Percentiles rank a stretch among this genome's conserved stretches.
These are phyloP conservation scores for Eutolmus rufibarbis DNA, from an alignment of 2,888 invertebrate species.

Conservation along the genomic window DNA sequence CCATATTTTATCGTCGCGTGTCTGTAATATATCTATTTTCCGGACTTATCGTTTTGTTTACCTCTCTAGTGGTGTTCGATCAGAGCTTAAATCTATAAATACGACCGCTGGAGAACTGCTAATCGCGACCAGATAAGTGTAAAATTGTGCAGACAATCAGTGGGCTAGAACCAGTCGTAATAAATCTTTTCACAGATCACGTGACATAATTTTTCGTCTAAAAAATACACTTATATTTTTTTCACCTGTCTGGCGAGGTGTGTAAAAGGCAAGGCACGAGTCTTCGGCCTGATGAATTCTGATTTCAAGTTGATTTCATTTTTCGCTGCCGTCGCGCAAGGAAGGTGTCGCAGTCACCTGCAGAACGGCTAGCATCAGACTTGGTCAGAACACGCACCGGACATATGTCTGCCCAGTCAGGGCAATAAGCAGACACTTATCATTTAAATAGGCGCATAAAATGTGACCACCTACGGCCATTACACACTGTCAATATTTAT, in stretches of 20 bases:
- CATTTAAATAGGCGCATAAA: slow-evolving; percentile 46
- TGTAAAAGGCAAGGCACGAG: neutral
- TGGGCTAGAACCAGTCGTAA: slow-evolving; percentile 33
- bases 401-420: slow-evolving; percentile 33
- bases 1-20: slow-evolving; percentile 29
- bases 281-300: slow-evolving; percentile 7
- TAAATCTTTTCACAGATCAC: slow-evolving; percentile 12
- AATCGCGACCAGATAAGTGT: slow-evolving; percentile 16
- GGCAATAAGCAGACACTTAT: slow-evolving; percentile 44
- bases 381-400: slow-evolving; percentile 21
- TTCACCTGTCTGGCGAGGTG: neutral
- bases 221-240: neutral
- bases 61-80: neutral
- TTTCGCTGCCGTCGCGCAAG: neutral
- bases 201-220: slow-evolving; percentile 28
- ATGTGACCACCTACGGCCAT: slow-evolving; percentile 46
- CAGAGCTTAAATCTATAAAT: neutral
- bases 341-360: slow-evolving; percentile 34
- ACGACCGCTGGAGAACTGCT: neutral
- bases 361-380: neutral
- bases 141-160: slow-evolving; percentile 31
- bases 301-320: slow-evolving; percentile 13
- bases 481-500: slow-evolving; percentile 46
- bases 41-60: slow-evolving; percentile 27
- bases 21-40: slow-evolving; percentile 14